Evolutionary conservation across 1,140 invertebrate genomes (phyloP).

Genomic region (Drosophila repleta): DNA sequence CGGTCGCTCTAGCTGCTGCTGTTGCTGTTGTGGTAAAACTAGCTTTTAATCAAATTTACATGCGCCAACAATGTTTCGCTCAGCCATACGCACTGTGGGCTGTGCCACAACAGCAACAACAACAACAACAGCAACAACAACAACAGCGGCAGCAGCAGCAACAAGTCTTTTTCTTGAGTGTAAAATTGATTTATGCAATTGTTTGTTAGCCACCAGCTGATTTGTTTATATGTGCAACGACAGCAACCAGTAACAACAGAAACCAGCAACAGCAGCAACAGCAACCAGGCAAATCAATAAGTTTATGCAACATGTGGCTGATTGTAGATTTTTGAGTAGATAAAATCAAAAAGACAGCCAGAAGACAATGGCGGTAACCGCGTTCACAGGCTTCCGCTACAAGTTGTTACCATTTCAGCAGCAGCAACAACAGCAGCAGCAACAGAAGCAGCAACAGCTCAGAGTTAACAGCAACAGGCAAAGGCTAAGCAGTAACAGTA

Average conservation of each 20-base stretch:
- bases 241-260: conserved; percentile 40
- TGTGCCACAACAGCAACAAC: conserved; percentile 27
- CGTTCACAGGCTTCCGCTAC: conserved; percentile 63
- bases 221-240: conserved; percentile 74
- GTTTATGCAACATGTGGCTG: conserved; percentile 72
- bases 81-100: conserved; percentile 71
- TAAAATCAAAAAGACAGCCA: conserved; percentile 69
- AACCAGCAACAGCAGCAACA: conserved; percentile 21
- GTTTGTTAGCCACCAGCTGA: conserved; percentile 72
- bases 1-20: conserved; percentile 18
- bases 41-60: conserved; percentile 81
- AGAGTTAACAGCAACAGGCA: neutral
- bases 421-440: neutral
- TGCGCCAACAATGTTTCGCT: conserved; percentile 50
- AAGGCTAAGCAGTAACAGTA: neutral
- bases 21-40: conserved; percentile 60
- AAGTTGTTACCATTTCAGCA: conserved; percentile 42
- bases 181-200: conserved; percentile 82
- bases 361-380: conserved; percentile 59
- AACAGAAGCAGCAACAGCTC: neutral
- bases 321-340: conserved; percentile 52
- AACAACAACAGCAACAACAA: conserved; percentile 13
- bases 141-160: conserved; percentile 18
- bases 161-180: conserved; percentile 39
- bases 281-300: conserved; percentile 71